Percentiles rank a stretch among this genome's conserved stretches.
phyloP scores from a whole-genome alignment of 2,888 invertebrate species.

The Chymomyza amoena region DNA sequence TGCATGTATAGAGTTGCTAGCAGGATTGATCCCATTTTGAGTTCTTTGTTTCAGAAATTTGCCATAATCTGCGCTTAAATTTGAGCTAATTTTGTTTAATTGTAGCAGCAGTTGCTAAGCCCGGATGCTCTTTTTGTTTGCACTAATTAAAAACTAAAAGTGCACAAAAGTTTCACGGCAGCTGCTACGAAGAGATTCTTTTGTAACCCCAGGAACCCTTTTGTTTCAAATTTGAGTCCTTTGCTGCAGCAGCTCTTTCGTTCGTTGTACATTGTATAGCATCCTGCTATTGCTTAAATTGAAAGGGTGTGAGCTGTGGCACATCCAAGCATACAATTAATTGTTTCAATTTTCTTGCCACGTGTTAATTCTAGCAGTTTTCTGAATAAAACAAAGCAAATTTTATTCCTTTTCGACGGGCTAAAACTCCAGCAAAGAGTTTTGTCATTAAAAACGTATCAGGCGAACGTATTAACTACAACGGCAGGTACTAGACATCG shows the following conservation, averaged over 20 bases:
- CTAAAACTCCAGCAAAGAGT: neutral
- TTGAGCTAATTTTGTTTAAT: slow-evolving; percentile 73
- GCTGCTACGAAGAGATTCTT: slow-evolving; percentile 8
- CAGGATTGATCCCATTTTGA: slow-evolving; percentile 12
- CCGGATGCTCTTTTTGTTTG: slow-evolving; percentile 59
- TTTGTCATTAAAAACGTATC: slow-evolving; percentile 4
- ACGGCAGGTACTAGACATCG: neutral
- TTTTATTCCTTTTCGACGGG: neutral
- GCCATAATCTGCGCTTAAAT: slow-evolving; percentile 66
- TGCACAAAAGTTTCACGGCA: slow-evolving; percentile 23
- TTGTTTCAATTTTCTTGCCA: slow-evolving; percentile 45
- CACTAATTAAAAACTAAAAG: slow-evolving; percentile 58
- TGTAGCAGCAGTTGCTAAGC: slow-evolving; percentile 58
- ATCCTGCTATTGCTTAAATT: slow-evolving; percentile 3
- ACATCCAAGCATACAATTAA: slow-evolving; percentile 53
- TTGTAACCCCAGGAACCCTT: slow-evolving; percentile 1
- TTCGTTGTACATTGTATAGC: too few relatives aligned
- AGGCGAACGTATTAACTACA: neutral
- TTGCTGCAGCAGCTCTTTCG: too few relatives aligned
- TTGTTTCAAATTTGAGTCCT: neutral
- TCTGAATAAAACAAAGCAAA: too few relatives aligned
- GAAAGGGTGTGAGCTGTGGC: slow-evolving; percentile 57
- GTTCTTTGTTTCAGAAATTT: slow-evolving; percentile 51
- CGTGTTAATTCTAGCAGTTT: slow-evolving; percentile 54
- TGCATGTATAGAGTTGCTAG: neutral